A percentile compares a stretch with the other conserved stretches of the same genome.
Conservation (phyloP, 2,113 vertebrate species). For the Helogale parvula region DNA sequence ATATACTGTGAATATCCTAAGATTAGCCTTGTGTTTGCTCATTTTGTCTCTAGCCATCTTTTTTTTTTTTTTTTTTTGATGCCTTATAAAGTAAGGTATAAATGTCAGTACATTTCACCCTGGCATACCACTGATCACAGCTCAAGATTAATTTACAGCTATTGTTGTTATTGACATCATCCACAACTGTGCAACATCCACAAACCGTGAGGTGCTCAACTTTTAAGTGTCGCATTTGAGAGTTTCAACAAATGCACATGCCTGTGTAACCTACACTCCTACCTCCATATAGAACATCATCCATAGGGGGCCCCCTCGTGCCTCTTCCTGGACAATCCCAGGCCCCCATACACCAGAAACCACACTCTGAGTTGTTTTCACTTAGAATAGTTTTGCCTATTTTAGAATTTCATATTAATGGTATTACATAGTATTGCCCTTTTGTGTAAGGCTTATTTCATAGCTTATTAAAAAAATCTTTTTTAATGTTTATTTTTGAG, state of each 20-base stretch:
- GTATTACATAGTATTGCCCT: rapidly evolving
- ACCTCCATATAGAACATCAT: rapidly evolving
- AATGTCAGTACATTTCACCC: too few relatives aligned
- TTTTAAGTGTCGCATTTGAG: rapidly evolving
- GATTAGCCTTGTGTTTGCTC: background rate
- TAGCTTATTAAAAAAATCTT: background rate
- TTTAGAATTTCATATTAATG: background rate
- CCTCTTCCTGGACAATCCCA: background rate
- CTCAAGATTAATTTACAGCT: background rate
- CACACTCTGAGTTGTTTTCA: too few relatives aligned
- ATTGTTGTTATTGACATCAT: too few relatives aligned
- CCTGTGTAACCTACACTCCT: rapidly evolving
- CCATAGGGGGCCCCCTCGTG: rapidly evolving
- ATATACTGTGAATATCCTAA: rapidly evolving
- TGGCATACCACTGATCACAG: rapidly evolving
- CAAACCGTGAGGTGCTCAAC: background rate
- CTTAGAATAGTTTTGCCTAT: background rate
- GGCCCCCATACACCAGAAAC: too few relatives aligned
- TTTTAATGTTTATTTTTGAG: too few relatives aligned
- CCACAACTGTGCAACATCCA: background rate
- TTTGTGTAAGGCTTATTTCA: background rate
- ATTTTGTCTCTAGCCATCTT: background rate
- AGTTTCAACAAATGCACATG: rapidly evolving
- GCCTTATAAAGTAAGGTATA: background rate
- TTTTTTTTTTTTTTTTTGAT: too few relatives aligned